Evolutionary conservation across 2,113 vertebrate species (phyloP).

Genomic region (Caretta caretta): DNA sequence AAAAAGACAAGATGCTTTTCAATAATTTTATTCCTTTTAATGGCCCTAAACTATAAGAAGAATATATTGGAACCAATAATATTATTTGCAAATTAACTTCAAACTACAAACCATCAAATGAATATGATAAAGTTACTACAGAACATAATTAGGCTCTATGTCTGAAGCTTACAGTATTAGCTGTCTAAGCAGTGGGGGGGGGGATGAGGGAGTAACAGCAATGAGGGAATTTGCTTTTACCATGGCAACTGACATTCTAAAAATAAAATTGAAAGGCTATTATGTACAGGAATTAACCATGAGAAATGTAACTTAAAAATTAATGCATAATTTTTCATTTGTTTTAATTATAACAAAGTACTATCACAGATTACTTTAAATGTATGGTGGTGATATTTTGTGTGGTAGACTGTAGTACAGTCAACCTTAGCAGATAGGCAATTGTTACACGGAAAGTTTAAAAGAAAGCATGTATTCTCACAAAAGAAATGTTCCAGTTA

Average conservation of each 20-base stretch:
- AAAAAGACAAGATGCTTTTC: slow-evolving; percentile 9
- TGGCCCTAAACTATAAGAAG: background rate
- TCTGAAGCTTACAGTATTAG: background rate
- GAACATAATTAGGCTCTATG: slow-evolving; percentile 14
- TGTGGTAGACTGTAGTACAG: background rate
- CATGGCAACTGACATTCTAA: slow-evolving; percentile 31
- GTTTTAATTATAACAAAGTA: background rate
- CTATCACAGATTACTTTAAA: background rate
- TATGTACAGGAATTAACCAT: background rate
- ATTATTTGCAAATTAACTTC: slow-evolving; percentile 50
- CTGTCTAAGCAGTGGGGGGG: background rate
- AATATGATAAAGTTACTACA: slow-evolving; percentile 30
- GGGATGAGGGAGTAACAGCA: background rate
- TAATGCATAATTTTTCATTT: background rate
- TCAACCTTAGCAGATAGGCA: background rate
- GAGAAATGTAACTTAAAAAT: slow-evolving; percentile 24
- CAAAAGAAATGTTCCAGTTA: background rate
- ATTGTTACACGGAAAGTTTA: background rate
- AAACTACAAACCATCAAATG: slow-evolving; percentile 28
- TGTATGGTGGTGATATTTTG: background rate
- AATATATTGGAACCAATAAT: background rate
- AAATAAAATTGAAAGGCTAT: slow-evolving; percentile 42
- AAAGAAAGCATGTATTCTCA: background rate
- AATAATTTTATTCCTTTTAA: slow-evolving; percentile 16
- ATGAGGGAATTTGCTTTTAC: slow-evolving; percentile 8